Evolutionary conservation across 2,113 vertebrate genomes (phyloP).

Genomic region (Sphaerodactylus townsendi): DNA sequence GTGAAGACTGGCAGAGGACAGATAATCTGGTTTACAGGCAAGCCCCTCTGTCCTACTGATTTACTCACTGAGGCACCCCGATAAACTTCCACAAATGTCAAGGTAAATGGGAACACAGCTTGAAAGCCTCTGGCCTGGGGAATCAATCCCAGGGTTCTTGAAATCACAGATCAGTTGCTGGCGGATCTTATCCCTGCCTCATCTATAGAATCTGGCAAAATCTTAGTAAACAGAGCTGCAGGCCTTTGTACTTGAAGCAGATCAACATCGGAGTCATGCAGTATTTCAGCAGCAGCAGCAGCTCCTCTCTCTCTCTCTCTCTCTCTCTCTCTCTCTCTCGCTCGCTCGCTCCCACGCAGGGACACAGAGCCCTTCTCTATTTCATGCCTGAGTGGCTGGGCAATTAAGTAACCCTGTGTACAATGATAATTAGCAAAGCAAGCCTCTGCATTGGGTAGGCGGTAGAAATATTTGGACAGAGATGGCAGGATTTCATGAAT

Average conservation of each 20-base stretch:
- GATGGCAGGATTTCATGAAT: conserved; percentile 6
- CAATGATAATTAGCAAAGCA: conserved; percentile 12
- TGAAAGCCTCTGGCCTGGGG: background rate
- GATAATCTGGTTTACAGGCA: background rate
- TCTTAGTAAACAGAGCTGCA: background rate
- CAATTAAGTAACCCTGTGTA: background rate
- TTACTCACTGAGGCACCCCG: background rate
- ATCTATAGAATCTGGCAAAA: background rate
- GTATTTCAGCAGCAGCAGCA: background rate
- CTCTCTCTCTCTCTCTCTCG: background rate
- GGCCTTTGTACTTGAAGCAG: background rate
- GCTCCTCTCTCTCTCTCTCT: background rate
- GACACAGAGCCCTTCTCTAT: conserved; percentile 11
- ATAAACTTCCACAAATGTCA: background rate
- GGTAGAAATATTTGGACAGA: conserved; percentile 8
- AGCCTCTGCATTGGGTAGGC: background rate
- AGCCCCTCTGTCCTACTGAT: background rate
- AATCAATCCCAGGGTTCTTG: background rate
- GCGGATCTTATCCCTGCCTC: background rate
- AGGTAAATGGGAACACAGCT: background rate
- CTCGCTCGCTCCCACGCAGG: background rate
- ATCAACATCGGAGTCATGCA: background rate
- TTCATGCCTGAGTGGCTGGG: background rate
- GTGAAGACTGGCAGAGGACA: background rate
- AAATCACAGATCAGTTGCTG: rapidly evolving